Evolutionary conservation across 2,113 vertebrate species (phyloP).

Genomic region (Arvicanthis niloticus): DNA sequence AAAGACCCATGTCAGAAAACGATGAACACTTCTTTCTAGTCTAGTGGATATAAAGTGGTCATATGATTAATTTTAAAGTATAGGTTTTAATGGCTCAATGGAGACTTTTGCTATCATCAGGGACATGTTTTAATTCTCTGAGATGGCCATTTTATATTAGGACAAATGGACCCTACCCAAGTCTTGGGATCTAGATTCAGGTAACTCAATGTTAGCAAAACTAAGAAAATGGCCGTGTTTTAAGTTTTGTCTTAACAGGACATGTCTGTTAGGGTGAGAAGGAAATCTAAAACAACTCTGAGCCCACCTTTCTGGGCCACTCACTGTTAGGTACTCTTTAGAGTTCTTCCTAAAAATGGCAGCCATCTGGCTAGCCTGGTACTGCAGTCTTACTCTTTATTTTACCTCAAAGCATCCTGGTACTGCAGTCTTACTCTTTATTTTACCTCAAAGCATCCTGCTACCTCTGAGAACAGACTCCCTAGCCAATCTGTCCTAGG

Average conservation of each 20-base stretch:
- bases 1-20: neutral
- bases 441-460: neutral
- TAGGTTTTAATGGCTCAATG: neutral
- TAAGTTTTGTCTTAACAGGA: neutral
- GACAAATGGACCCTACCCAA: neutral
- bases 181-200: neutral
- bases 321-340: neutral
- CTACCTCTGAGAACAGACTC: neutral
- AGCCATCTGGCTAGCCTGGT: neutral
- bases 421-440: neutral
- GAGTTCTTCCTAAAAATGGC: neutral
- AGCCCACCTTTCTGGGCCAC: neutral
- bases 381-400: neutral
- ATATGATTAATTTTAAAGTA: conserved; percentile 14
- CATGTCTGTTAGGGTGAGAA: neutral
- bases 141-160: neutral
- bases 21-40: neutral
- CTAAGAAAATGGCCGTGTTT: neutral
- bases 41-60: neutral
- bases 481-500: neutral
- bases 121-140: neutral
- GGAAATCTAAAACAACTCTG: neutral
- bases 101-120: neutral
- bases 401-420: neutral
- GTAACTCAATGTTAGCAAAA: neutral